Evolutionary conservation across 2,113 vertebrate species (phyloP), one percentile per base, ranked within the genome.

Genomic region (Trogon surrucura): DNA sequence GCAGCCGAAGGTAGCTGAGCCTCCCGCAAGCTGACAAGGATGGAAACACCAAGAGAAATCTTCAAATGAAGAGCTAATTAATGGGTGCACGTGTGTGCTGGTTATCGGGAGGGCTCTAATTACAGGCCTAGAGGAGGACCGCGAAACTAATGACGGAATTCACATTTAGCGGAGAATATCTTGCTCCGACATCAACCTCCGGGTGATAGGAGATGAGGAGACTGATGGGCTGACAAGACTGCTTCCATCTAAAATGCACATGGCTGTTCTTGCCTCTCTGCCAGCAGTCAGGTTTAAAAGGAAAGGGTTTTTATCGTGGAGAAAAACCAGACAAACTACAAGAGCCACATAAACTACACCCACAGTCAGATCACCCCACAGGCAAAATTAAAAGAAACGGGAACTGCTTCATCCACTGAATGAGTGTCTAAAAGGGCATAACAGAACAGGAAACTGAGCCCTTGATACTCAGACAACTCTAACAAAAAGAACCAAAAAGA

Each of bases 11-110:
- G 80, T 57, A 84, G 82, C 34, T 67, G 67, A 91, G 82, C 60
- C 54, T 85, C 47, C 65, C 72, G 21, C 41, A 69, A 79, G 54
- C 44, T 91, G 67, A 67, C 71, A 78, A 70, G 53, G 56, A 78
- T 85, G 48, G 57, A 38, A 88, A 48, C 58, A 50, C 26, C 0
- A 2, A 50, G 62, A 78, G 71, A 90, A 80, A 78, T 51, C 53
- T 83, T 80, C 90, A 78, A 34, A 82, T 45, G 57, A 92, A 87
- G 58, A 89, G 44, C 83, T 89, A 95, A 96, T 93, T 94, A 94
- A 93, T 67, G 44, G 88, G 54, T 54, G 47, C 57, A 47, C 61
- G 74, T 80, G 44, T 65, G 53, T 77, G 60, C 66, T 57, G 17
- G 36, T 90, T 96, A 95, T 87, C 80, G 67, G 88, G 67, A 80